These are phyloP conservation scores for Palythoa grandis DNA, from an alignment of 92 coral and sea anemone species.

Conservation along the genomic window DNA sequence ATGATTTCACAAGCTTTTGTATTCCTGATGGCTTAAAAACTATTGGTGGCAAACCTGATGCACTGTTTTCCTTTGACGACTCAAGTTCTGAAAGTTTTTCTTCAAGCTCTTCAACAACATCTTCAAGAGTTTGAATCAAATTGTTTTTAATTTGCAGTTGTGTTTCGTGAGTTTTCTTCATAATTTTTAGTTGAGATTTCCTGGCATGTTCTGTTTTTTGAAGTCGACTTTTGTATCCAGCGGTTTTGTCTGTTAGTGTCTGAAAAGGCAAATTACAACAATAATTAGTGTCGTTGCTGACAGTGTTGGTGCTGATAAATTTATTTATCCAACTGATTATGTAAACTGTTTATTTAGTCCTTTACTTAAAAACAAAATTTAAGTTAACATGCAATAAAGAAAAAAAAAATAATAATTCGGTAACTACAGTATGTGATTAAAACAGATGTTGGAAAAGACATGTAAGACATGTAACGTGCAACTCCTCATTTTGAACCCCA, in stretches of 20 bases:
- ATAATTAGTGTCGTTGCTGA: too few species aligned
- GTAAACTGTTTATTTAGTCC: too few species aligned
- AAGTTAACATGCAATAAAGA: too few species aligned
- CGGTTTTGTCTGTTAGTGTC: slow-evolving; percentile 89
- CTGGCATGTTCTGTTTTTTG: slow-evolving; percentile 89
- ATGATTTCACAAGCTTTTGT: slow-evolving; percentile 81
- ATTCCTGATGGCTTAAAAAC: slow-evolving; percentile 76
- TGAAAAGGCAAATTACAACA: slow-evolving; percentile 29
- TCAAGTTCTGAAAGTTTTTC: slow-evolving; percentile 74
- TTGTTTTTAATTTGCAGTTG: slow-evolving; percentile 85
- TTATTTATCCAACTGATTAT: too few species aligned
- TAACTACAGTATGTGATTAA: too few species aligned
- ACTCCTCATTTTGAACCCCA: too few species aligned
- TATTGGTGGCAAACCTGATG: slow-evolving; percentile 34
- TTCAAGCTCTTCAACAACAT: slow-evolving; percentile 89
- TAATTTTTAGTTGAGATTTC: slow-evolving; percentile 91
- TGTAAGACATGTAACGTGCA: too few species aligned
- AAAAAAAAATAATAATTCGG: too few species aligned
- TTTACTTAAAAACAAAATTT: too few species aligned
- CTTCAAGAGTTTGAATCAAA: slow-evolving; percentile 84
- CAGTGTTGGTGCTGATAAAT: too few species aligned
- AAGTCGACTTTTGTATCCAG: slow-evolving; percentile 76
- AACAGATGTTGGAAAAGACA: too few species aligned
- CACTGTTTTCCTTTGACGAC: slow-evolving; percentile 63
- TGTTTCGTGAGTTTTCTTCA: slow-evolving; percentile 94